These are phyloP conservation scores for Petrophora chlorosata DNA, from an alignment of 2,888 invertebrate species.

Conservation along the genomic window DNA sequence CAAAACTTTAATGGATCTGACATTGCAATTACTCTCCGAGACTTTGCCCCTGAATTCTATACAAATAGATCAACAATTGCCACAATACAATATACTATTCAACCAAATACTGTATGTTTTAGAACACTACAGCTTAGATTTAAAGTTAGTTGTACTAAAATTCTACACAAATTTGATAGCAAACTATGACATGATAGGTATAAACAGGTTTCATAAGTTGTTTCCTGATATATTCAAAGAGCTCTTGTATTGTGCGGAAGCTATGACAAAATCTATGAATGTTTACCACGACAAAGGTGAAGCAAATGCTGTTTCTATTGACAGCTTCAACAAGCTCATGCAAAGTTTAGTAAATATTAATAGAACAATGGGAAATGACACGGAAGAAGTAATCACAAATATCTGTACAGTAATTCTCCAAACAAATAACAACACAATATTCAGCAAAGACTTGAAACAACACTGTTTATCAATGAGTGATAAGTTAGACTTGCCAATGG, in stretches of 20 bases:
- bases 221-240: constrained; percentile 55
- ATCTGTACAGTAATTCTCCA: constrained; percentile 57
- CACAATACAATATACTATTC: constrained; percentile 50
- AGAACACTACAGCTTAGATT: constrained; percentile 62
- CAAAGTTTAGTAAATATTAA: constrained; percentile 48
- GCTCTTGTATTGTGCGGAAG: constrained; percentile 54
- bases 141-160: constrained; percentile 61
- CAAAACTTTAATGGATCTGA: constrained; percentile 60
- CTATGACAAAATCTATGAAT: constrained; percentile 53
- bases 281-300: constrained; percentile 64
- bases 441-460: constrained; percentile 56
- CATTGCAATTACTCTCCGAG: constrained; percentile 64
- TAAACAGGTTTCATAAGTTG: constrained; percentile 48
- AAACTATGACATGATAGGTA: constrained; percentile 56
- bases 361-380: constrained; percentile 33
- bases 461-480: constrained; percentile 58
- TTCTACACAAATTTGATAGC: constrained; percentile 64
- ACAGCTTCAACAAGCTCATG: constrained; percentile 52
- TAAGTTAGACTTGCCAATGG: constrained; percentile 49
- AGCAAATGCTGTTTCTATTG: constrained; percentile 49
- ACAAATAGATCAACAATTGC: constrained; percentile 47
- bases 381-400: constrained; percentile 45
- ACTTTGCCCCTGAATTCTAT: constrained; percentile 62
- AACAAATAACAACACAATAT: constrained; percentile 47
- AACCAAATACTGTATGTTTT: constrained; percentile 55